Evolutionary conservation across 2,797 vertebrate species (phyloP), one percentile per base, ranked within the genome.

Genomic region (Enteromius treurensis): DNA sequence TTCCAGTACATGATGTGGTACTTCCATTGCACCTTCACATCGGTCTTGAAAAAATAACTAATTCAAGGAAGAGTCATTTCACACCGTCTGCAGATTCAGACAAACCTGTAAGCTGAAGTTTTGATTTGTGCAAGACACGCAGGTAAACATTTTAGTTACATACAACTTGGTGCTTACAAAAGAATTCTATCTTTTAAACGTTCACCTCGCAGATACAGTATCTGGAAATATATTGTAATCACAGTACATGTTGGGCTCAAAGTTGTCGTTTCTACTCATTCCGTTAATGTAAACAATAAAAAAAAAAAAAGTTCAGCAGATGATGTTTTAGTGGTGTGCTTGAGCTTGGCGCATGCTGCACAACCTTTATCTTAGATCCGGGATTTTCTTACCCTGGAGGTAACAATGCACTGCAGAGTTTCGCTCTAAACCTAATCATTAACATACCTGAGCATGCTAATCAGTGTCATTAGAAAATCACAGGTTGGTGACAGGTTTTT

Each of bases 61-160:
- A 62, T 76, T 10, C 15, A 76, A 11, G 15, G 26, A 42, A 40
- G 21, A 71, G 68, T 65, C 42, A 76, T 40, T 23, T 40, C 58
- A 14, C 60, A 47, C 21, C 9, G 11, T 42, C 13, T 21, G 40
- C 34, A 34, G 15, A 60, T 19, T 45, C 17, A 77, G 14, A 19
- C 40, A 77, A 21, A 29, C 9, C 10, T 29, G 13, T 14, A 69
- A 69, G 21, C 21, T 40, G 32, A 5, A 2, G 9, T 78, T 65
- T 37, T 19, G 53, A 79, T 19, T 85, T 89, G 91, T 93, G 91
- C 90, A 93, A 91, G 86, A 81, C 23, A 87, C 58, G 89, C 68
- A 76, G 67, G 86, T 88, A 92, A 93, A 93, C 92, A 90, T 89
- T 88, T 88, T 69, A 4, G n/a, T 84, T 62, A 14, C 26, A 40